Percentiles rank a stretch among this genome's conserved stretches.
These are phyloP conservation scores for Panthera tigris DNA, from an alignment of 2,113 vertebrate species.

Conservation along the genomic window DNA sequence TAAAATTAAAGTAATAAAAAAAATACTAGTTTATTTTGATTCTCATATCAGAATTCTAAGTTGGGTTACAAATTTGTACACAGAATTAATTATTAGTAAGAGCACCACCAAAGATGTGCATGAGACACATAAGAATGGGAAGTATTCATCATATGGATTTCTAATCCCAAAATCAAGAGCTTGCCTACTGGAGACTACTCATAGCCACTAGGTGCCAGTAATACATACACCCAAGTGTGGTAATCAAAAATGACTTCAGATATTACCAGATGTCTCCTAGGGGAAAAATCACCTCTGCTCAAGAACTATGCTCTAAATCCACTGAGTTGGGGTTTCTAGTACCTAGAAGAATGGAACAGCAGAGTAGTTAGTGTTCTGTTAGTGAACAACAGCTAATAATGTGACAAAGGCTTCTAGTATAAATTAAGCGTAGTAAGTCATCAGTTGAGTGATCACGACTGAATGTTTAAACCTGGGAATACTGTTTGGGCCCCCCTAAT, in stretches of 20 bases:
- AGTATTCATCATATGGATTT: slow-evolving; percentile 18
- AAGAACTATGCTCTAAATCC: background rate
- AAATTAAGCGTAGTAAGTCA: background rate
- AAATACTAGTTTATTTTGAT: slow-evolving; percentile 22
- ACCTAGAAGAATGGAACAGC: background rate
- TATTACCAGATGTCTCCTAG: background rate
- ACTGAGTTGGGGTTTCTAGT: background rate
- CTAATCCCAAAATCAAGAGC: slow-evolving; percentile 8
- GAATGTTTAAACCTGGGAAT: background rate
- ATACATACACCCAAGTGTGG: background rate
- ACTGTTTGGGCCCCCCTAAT: background rate
- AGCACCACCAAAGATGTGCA: background rate
- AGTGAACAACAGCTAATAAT: background rate
- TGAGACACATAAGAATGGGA: background rate
- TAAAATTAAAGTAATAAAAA: slow-evolving; percentile 41
- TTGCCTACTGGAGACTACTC: background rate
- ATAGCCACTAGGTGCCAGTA: background rate
- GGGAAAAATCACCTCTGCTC: background rate
- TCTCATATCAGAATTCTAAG: background rate
- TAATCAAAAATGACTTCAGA: background rate
- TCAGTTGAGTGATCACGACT: background rate
- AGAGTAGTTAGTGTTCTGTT: background rate
- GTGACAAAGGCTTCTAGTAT: background rate
- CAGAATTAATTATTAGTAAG: slow-evolving; percentile 1
- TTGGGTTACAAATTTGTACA: background rate